Base-by-base conservation (phyloP, 2,888 invertebrate species). In the Luperina nickerlii region DNA sequence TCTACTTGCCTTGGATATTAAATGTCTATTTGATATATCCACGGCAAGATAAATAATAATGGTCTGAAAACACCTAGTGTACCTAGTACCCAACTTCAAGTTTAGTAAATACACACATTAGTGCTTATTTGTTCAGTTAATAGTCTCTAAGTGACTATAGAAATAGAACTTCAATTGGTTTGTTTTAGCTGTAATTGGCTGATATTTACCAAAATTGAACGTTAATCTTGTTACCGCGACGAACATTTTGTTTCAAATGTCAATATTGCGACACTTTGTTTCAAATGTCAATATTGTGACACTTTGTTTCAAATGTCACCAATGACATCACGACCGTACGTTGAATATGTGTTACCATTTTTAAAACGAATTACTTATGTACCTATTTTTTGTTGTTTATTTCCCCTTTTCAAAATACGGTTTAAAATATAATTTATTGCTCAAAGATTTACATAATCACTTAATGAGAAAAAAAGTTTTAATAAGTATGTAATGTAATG, bases 31-130 rank as follows among this genome's bases (percentile, higher is more conserved):
- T 76, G 42, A 71, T 72, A 73, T 76, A 38, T 9, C 72, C 42
- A 63, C 74, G 62, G 27, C 45, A 48, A 74, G 62, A 71, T 63
- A 73, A 84, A 74, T 62, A 54, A 73, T 51, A 38, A 63, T 63
- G 15, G 54, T 18, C 24, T 74, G 45, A 18, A 67, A 74, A 32
- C 51, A 62, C 38, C 27, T 27, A 27, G 20, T 60, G 62, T 66
- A 15, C 32, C 4, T 42, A 42, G 42, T 24, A n/a, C 69, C 20
- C 20, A 62, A 70, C 70, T 74, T 74, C 32, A 60, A 54, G 27
- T 62, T 69, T 15, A 20, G 48, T 74, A n/a, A 70, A 51, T 48
- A 81, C n/a, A 73, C 68, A n/a, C 20, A 45, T 65, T 72, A 38
- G 72, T n/a, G 6, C 42, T 15, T 74, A 74, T 73, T 84, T 20